These are phyloP conservation scores for Lathronympha strigana DNA, from an alignment of 2,888 invertebrate genomes.

Conservation along the genomic window DNA sequence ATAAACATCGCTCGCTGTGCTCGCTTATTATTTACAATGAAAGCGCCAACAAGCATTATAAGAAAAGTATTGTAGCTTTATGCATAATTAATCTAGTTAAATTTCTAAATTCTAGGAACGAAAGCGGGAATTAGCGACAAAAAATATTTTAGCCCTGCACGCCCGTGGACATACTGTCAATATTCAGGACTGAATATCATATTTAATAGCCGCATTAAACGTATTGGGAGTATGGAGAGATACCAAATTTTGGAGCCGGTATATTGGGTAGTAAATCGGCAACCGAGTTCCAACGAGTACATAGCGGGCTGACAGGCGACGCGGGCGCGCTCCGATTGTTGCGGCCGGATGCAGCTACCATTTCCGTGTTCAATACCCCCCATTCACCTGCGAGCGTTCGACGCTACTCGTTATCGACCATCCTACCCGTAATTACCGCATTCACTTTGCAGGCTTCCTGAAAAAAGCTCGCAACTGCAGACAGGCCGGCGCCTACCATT, in stretches of 20 bases:
- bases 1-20: too few species aligned
- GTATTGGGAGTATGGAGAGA: background rate
- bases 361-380: slow-evolving; percentile 68
- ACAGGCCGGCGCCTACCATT: slow-evolving; percentile 13
- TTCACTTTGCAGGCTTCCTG: slow-evolving; percentile 38
- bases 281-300: slow-evolving; percentile 27
- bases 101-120: too few species aligned
- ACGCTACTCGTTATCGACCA: slow-evolving; percentile 60
- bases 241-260: slow-evolving; percentile 8
- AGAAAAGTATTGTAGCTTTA: too few species aligned
- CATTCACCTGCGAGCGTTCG: slow-evolving; percentile 60
- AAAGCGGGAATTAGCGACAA: too few species aligned
- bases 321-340: slow-evolving; percentile 59
- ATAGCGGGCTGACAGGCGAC: slow-evolving; percentile 49
- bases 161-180: background rate
- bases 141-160: background rate
- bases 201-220: background rate
- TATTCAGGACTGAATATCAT: background rate
- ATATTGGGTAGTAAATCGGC: slow-evolving; percentile 18
- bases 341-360: slow-evolving; percentile 73
- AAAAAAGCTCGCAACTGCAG: slow-evolving; percentile 15
- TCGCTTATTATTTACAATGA: too few species aligned
- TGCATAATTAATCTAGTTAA: too few species aligned
- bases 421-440: slow-evolving; percentile 58
- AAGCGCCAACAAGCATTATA: too few species aligned